Evolutionary conservation across 2,888 invertebrate genomes (phyloP), one percentile per base, ranked within the genome.

Genomic region (Imbricaverruca yamaguchii): DNA sequence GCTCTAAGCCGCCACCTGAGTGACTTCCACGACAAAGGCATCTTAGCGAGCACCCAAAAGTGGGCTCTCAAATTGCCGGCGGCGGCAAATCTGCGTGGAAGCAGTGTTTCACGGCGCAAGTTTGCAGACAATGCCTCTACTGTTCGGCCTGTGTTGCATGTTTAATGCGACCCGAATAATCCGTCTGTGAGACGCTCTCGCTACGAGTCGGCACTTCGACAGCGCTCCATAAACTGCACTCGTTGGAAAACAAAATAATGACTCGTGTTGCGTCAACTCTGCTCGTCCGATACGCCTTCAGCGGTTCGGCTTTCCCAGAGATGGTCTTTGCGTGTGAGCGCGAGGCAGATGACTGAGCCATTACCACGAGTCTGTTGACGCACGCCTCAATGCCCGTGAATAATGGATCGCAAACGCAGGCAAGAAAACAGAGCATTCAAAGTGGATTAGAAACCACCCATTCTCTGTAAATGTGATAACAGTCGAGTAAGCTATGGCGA

Each of bases 341-440:
- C 59, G 65, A 65, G 10, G 53, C 53, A 21, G 53, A 21, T 74
- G 74, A 74, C 55, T 21, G 74, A 21, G 55, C 74, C 55, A 53
- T 53, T 74, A 53, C 55, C 15, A 9, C 15, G 15, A 10, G 13
- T 55, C 74, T 74, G 74, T 74, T 74, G 53, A 55, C 74, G 55
- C 74, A 53, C 53, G 74, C 10, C 74, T 53, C 53, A 55, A 21
- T 74, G 21, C 21, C 53, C 74, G 74, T 74, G 55, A 53, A 74
- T 74, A 74, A 74, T 74, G 53, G 55, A 74, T n/a, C 21, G 55
- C 53, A 1, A 3, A 21, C 10, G 25, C 25, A 25, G 25, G 6
- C n/a, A 8, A 74, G 74, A 74, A 74, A 74, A 74, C 74, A 74
- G 18, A 55, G 55, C 74, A 74, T 55, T 74, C 74, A 74, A 74